Base-by-base conservation (phyloP, 2,113 vertebrate species). In the Megaleporinus macrocephalus region DNA sequence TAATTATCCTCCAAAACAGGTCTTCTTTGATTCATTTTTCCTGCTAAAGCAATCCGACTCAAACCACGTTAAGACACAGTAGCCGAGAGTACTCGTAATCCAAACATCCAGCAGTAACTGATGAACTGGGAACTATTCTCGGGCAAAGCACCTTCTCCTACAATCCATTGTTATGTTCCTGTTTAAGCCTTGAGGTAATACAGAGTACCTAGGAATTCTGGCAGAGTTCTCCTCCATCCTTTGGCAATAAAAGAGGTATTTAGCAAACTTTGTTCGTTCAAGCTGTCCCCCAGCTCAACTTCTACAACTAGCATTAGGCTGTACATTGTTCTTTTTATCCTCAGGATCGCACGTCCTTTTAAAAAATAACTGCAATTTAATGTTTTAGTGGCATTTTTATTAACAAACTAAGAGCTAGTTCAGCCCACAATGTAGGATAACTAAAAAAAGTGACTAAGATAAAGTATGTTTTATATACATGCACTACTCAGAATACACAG, bases 1-100 rank as follows among this genome's bases (percentile, higher is more conserved):
- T 86, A 84, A 86, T 71, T 83, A 16, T 80, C 73, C 33, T 86
- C 74, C 44, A 33, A 77, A 16, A 65, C 78, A 22, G 70, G 62
- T 10, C 71, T 88, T 74, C 85, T 90, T 86, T 91, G 90, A 90
- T 91, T 93, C 93, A 94, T 94, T 61, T 79, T 84, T 87, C 81
- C 69, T 79, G 79, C 79, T 70, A 81, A 84, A 29, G 78, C 69
- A 36, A 59, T 53, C 11, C 75, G 9, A 73, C 51, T n/a, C 49
- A 15, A 59, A 61, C 29, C n/a, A 55, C 33, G 33, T n/a, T 51
- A 70, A 33, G 30, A 16, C 61, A 62, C 63, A 47, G 26, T 71
- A 78, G 33, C 66, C 44, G 69, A 71, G 59, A 74, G 61, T 71
- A 59, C 68, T 73, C 66, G 69, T 72, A 76, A 77, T 82, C 80